These are phyloP conservation scores for Canis aureus DNA, from an alignment of 2,113 vertebrate species.

Conservation along the genomic window DNA sequence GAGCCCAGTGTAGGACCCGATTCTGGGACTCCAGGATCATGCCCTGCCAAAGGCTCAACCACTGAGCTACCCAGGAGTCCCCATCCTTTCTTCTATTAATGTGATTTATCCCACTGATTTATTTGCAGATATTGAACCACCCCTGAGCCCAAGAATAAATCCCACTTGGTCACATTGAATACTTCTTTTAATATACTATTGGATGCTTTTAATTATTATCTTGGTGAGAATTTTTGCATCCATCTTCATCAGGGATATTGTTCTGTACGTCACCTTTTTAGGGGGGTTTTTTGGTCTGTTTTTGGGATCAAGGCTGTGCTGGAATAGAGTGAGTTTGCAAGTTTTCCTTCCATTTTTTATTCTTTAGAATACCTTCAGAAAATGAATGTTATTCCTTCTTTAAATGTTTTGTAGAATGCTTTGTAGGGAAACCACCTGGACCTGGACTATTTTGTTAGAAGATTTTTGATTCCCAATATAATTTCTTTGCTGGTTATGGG, in stretches of 20 bases:
- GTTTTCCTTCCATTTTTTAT: background rate
- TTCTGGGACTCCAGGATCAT: no score
- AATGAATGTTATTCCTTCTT: background rate
- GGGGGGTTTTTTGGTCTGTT: background rate
- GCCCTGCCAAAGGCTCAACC: no score
- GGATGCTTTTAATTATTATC: background rate
- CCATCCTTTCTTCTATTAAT: background rate
- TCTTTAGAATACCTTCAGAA: background rate
- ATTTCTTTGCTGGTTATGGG: background rate
- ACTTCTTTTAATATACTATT: background rate
- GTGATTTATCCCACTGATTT: background rate
- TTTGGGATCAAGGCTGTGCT: background rate
- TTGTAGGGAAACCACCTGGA: background rate
- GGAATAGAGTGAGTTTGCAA: background rate
- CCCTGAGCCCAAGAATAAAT: background rate
- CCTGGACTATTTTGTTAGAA: background rate
- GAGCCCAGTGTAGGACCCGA: no score
- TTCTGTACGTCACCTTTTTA: background rate
- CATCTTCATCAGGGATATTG: background rate
- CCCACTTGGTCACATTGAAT: background rate
- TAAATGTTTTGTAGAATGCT: background rate
- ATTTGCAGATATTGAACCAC: background rate
- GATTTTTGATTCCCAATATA: background rate
- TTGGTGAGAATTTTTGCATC: background rate
- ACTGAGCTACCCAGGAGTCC: no score